Evolutionary conservation across 2,888 invertebrate genomes (phyloP).

Genomic region (Chrysina gloriosa): DNA sequence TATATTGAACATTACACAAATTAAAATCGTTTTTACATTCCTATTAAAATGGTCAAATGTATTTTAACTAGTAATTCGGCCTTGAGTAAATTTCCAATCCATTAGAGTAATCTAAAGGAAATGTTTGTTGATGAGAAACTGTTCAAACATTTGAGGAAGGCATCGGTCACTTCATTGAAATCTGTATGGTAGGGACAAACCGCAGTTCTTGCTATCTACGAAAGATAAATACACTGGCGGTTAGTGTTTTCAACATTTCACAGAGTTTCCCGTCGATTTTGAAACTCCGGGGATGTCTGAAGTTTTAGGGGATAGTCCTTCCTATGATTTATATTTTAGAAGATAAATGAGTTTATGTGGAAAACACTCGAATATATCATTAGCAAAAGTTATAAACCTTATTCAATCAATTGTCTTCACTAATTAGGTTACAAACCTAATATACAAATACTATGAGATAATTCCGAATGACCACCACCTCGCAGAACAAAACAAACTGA

Average conservation of each 20-base stretch:
- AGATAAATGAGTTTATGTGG: no score
- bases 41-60: background rate
- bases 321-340: no score
- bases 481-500: no score
- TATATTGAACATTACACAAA: background rate
- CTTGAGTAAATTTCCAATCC: constrained; percentile 13
- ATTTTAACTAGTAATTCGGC: background rate
- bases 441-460: no score
- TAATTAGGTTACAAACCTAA: no score
- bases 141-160: constrained; percentile 25
- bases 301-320: background rate
- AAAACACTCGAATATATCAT: no score
- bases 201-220: constrained; percentile 24
- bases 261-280: background rate
- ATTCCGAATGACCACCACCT: no score
- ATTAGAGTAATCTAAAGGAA: constrained; percentile 22
- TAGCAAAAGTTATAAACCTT: no score
- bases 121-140: constrained; percentile 30
- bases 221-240: constrained; percentile 22
- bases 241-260: constrained; percentile 5
- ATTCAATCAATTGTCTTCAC: no score
- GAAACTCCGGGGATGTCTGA: background rate
- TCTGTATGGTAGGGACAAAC: constrained; percentile 21
- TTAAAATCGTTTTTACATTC: background rate
- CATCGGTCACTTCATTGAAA: constrained; percentile 17